A percentile compares a stretch with the other conserved stretches of the same genome.
phyloP scores from a whole-genome alignment of 1,140 invertebrate genomes.

The Druon quercuslanigerum region DNA sequence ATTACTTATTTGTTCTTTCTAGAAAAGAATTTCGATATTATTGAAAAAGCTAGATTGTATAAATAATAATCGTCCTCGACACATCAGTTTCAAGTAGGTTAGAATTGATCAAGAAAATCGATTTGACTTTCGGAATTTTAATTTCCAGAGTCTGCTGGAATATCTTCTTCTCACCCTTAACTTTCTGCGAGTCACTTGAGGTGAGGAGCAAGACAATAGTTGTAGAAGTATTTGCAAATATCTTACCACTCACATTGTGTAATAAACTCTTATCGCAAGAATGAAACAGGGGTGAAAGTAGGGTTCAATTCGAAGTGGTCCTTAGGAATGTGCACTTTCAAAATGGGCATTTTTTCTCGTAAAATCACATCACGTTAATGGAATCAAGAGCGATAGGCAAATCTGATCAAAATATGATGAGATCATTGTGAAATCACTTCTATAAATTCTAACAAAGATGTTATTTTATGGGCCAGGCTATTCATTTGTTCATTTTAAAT shows the following conservation, averaged over 20 bases:
- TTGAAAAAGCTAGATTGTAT: too few relatives aligned
- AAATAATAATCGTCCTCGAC: too few relatives aligned
- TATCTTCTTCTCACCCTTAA: background rate
- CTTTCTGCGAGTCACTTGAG: background rate
- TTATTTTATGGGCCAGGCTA: too few relatives aligned
- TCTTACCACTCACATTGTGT: slow-evolving; percentile 37
- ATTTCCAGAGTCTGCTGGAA: background rate
- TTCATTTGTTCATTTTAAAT: too few relatives aligned
- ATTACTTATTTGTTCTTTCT: too few relatives aligned
- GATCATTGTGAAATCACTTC: too few relatives aligned
- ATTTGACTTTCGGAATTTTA: background rate
- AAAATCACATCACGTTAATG: slow-evolving; percentile 3
- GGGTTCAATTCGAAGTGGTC: slow-evolving; percentile 19
- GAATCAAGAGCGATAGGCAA: slow-evolving; percentile 22
- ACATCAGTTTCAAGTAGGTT: too few relatives aligned
- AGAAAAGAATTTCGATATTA: too few relatives aligned
- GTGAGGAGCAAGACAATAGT: slow-evolving; percentile 12
- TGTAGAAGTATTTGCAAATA: slow-evolving; percentile 20
- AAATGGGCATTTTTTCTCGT: slow-evolving; percentile 9
- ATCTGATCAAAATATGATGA: background rate
- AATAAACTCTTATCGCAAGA: slow-evolving; percentile 56
- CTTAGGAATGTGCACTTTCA: slow-evolving; percentile 16
- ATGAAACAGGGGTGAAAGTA: slow-evolving; percentile 47
- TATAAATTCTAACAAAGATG: too few relatives aligned
- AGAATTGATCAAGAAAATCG: too few relatives aligned